Percentiles rank a stretch among this genome's conserved stretches.
phyloP scores from a whole-genome alignment of 64 coral and sea anemone genomes.

The Montipora cactus region DNA sequence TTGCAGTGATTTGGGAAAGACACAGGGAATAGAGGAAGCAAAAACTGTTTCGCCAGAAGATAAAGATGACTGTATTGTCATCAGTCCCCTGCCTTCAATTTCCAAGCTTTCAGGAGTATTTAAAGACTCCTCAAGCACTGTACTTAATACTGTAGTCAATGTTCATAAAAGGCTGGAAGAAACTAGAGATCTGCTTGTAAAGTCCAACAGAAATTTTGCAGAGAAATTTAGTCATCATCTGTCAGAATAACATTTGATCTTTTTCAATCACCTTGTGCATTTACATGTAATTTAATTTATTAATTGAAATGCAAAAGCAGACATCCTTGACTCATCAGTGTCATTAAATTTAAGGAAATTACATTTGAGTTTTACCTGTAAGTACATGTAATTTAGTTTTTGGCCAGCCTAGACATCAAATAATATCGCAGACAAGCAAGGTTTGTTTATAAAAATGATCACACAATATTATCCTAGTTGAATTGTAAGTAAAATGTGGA shows the following conservation, averaged over 20 bases:
- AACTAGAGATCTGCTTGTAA: slow-evolving; percentile 79
- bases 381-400: too few species aligned
- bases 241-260: slow-evolving; percentile 10
- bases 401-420: too few species aligned
- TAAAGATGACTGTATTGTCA: slow-evolving; percentile 5
- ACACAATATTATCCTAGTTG: too few species aligned
- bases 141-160: slow-evolving; percentile 70
- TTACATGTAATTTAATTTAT: neutral
- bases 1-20: neutral
- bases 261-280: neutral
- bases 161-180: slow-evolving; percentile 85
- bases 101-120: slow-evolving; percentile 65
- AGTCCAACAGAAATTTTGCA: slow-evolving; percentile 74
- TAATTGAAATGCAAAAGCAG: too few species aligned
- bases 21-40: neutral
- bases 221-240: slow-evolving; percentile 38
- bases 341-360: too few species aligned
- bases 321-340: too few species aligned
- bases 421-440: too few species aligned
- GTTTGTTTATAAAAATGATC: too few species aligned
- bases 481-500: neutral
- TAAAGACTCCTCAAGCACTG: slow-evolving; percentile 74
- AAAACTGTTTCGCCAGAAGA: neutral
- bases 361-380: too few species aligned
- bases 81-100: slow-evolving; percentile 52